These are phyloP conservation scores for Suillia variegata DNA, from an alignment of 2,888 invertebrate genomes.

Conservation along the genomic window DNA sequence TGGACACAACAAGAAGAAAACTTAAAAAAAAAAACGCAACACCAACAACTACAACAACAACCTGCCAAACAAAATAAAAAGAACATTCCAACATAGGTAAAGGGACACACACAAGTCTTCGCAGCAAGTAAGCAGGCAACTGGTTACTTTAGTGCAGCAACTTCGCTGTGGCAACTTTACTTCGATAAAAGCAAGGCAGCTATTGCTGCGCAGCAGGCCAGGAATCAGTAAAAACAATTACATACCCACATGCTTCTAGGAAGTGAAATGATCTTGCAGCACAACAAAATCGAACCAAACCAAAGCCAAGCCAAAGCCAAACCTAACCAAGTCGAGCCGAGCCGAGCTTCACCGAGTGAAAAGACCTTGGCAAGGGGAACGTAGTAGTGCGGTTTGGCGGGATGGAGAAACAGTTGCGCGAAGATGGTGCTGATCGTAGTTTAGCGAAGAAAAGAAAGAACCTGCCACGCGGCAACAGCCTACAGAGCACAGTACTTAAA, in stretches of 20 bases:
- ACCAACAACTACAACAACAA: slow-evolving; percentile 7
- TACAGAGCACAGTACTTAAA: slow-evolving; percentile 35
- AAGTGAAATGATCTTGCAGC: slow-evolving; percentile 43
- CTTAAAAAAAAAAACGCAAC: no score
- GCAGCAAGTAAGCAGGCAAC: no score
- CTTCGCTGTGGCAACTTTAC: slow-evolving; percentile 3
- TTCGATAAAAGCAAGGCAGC: slow-evolving; percentile 27
- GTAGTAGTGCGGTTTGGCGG: slow-evolving; percentile 13
- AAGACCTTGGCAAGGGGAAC: slow-evolving; percentile 47
- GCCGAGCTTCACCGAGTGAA: slow-evolving; percentile 16
- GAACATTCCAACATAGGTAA: slow-evolving; percentile 10
- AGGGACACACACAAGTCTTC: slow-evolving; percentile 10
- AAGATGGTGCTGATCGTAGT: not conserved
- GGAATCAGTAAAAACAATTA: slow-evolving; percentile 40
- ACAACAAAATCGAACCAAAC: slow-evolving; percentile 15
- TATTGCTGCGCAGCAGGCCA: slow-evolving; percentile 31
- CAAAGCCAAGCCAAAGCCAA: slow-evolving; percentile 32
- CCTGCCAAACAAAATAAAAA: slow-evolving; percentile 1
- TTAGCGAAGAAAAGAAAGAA: slow-evolving; percentile 25
- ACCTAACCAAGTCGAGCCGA: slow-evolving; percentile 14
- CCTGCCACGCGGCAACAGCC: slow-evolving; percentile 45
- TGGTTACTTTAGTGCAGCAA: no score
- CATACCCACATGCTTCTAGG: slow-evolving; percentile 46
- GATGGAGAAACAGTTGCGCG: slow-evolving; percentile 27
- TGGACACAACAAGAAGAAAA: slow-evolving; percentile 13